These are phyloP conservation scores for Drosophila testacea DNA, from an alignment of 2,888 invertebrate species.

Conservation along the genomic window DNA sequence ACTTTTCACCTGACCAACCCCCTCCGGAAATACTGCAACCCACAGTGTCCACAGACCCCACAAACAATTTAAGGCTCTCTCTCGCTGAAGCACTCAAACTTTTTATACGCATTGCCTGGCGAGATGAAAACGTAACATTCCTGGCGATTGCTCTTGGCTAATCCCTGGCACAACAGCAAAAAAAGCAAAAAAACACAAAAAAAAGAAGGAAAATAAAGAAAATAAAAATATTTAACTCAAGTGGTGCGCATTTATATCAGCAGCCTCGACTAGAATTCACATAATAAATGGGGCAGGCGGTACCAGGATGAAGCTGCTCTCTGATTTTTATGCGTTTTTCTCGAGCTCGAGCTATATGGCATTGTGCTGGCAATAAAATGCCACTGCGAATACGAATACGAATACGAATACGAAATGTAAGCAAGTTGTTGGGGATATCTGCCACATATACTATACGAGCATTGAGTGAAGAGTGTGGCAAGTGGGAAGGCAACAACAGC, in stretches of 20 bases:
- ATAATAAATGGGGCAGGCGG: slow-evolving; percentile 72
- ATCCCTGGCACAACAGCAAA: slow-evolving; percentile 52
- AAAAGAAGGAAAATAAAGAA: slow-evolving; percentile 13
- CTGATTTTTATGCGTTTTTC: slow-evolving; percentile 76
- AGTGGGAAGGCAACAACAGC: slow-evolving; percentile 67
- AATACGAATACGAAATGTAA: slow-evolving; percentile 68
- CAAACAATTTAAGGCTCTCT: slow-evolving; percentile 26
- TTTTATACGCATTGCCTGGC: slow-evolving; percentile 55
- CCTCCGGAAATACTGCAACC: slow-evolving; percentile 6
- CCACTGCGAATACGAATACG: slow-evolving; percentile 59
- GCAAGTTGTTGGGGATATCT: slow-evolving; percentile 55
- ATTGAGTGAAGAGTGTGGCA: slow-evolving; percentile 26
- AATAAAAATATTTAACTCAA: slow-evolving; percentile 61
- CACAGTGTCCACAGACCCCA: slow-evolving; percentile 19
- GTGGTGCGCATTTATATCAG: slow-evolving; percentile 70
- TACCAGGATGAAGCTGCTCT: slow-evolving; percentile 34
- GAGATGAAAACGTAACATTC: slow-evolving; percentile 71
- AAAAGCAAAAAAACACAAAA: slow-evolving; percentile 20
- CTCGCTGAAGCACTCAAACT: slow-evolving; percentile 38
- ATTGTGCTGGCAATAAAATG: slow-evolving; percentile 71
- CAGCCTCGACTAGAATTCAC: slow-evolving; percentile 66
- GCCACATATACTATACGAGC: slow-evolving; percentile 13
- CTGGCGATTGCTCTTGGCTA: slow-evolving; percentile 66
- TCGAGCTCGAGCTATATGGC: slow-evolving; percentile 31
- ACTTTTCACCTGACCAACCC: slow-evolving; percentile 75